Conservation (phyloP, 1,140 invertebrate species). For the Procambarus virginalis region DNA sequence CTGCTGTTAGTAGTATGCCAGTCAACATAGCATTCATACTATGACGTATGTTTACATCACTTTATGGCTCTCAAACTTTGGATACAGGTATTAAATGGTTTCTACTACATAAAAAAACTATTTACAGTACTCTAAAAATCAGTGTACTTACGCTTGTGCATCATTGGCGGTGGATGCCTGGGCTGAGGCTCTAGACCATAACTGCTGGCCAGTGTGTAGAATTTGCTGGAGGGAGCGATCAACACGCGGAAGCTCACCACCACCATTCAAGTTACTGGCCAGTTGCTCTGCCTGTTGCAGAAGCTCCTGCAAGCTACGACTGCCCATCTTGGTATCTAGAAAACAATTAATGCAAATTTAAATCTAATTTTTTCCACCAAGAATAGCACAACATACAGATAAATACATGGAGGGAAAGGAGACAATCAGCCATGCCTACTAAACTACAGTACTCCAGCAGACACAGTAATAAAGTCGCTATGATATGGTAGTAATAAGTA, state of each 20-base stretch:
- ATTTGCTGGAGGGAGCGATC: slow-evolving; percentile 93
- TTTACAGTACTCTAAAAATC: neutral
- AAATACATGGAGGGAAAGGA: too few relatives aligned
- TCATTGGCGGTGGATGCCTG: slow-evolving; percentile 85
- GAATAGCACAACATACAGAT: too few relatives aligned
- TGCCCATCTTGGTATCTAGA: slow-evolving; percentile 30
- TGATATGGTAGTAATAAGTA: too few relatives aligned
- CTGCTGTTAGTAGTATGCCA: too few relatives aligned
- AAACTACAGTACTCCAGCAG: too few relatives aligned
- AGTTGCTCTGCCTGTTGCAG: slow-evolving; percentile 92
- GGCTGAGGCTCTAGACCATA: slow-evolving; percentile 86
- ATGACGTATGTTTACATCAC: too few relatives aligned
- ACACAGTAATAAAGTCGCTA: too few relatives aligned
- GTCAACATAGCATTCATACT: too few relatives aligned
- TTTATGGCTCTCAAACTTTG: too few relatives aligned
- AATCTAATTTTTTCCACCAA: too few relatives aligned
- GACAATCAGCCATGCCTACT: too few relatives aligned
- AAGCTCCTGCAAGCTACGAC: slow-evolving; percentile 84
- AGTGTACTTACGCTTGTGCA: slow-evolving; percentile 87
- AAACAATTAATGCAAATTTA: neutral
- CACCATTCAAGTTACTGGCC: slow-evolving; percentile 86
- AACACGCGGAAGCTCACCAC: slow-evolving; percentile 77
- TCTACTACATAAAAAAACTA: neutral
- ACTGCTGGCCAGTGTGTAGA: slow-evolving; percentile 90
- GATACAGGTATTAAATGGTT: too few relatives aligned